Evolutionary conservation across 1,140 invertebrate genomes (phyloP).

Genomic region (Camponotus pennsylvanicus): DNA sequence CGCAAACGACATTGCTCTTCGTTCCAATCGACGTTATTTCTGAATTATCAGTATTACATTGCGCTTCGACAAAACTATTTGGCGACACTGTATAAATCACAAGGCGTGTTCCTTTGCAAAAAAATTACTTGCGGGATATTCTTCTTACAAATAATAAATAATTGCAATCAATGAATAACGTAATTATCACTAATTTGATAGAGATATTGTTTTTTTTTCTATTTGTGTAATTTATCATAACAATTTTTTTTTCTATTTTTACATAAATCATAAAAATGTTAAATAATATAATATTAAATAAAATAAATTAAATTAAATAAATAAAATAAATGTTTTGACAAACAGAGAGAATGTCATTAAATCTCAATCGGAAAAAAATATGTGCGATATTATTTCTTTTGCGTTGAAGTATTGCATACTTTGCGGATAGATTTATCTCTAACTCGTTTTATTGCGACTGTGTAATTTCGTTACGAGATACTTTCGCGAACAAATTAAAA

Average conservation of each 20-base stretch:
- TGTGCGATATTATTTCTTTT: background rate
- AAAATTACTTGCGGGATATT: background rate
- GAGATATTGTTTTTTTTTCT: background rate
- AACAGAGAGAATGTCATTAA: background rate
- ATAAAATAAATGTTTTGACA: too few species aligned
- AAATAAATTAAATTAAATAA: too few species aligned
- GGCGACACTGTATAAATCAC: constrained; percentile 40
- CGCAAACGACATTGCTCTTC: constrained; percentile 26
- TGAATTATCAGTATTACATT: constrained; percentile 70
- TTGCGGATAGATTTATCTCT: background rate
- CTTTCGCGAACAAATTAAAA: constrained; percentile 18
- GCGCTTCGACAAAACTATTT: constrained; percentile 41
- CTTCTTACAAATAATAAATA: background rate
- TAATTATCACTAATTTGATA: constrained; percentile 1
- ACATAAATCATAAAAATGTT: background rate
- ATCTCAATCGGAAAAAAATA: background rate
- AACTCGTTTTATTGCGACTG: background rate
- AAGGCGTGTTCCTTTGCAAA: background rate
- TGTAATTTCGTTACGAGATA: background rate
- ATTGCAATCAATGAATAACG: constrained; percentile 1
- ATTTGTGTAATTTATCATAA: background rate
- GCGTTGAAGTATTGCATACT: background rate
- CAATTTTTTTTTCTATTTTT: background rate
- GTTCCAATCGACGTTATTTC: constrained; percentile 57
- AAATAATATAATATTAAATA: too few species aligned